phyloP scores from a whole-genome alignment of 1,140 invertebrate species.

The Magallana angulata region DNA sequence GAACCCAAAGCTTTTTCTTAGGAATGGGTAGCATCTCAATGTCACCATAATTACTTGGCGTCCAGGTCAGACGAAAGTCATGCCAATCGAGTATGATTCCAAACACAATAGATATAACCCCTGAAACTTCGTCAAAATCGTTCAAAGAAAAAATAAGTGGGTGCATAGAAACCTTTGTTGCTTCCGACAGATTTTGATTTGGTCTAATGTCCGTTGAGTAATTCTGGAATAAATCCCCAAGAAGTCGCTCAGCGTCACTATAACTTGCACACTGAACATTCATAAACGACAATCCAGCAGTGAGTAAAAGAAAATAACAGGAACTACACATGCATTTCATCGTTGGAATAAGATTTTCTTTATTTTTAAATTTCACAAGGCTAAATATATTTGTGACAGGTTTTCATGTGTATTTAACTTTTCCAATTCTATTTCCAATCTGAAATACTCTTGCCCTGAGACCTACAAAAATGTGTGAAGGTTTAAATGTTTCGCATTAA shows the following conservation, averaged over 20 bases:
- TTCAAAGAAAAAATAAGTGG: not conserved
- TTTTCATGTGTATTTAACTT: too few species aligned
- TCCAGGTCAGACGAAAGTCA: conserved; percentile 39
- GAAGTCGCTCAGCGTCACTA: conserved; percentile 1
- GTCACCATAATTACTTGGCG: conserved; percentile 12
- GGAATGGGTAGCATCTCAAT: not conserved
- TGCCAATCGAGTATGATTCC: conserved; percentile 6
- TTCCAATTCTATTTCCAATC: too few species aligned
- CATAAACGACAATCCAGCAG: not conserved
- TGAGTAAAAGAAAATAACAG: not conserved
- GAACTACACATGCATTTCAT: too few species aligned
- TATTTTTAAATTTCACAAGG: too few species aligned
- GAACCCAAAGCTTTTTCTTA: conserved; percentile 30
- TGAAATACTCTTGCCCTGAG: too few species aligned
- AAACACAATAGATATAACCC: not conserved
- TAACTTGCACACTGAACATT: not conserved
- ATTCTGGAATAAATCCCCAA: not conserved
- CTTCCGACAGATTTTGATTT: not conserved
- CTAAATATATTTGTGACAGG: too few species aligned
- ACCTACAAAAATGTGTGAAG: too few species aligned
- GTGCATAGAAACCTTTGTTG: not conserved
- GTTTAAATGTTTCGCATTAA: too few species aligned
- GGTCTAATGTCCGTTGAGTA: conserved; percentile 4
- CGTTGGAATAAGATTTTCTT: too few species aligned
- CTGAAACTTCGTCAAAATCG: conserved; percentile 39